Conservation (phyloP, 2,113 vertebrate species). For the Megaceryle maxima region DNA sequence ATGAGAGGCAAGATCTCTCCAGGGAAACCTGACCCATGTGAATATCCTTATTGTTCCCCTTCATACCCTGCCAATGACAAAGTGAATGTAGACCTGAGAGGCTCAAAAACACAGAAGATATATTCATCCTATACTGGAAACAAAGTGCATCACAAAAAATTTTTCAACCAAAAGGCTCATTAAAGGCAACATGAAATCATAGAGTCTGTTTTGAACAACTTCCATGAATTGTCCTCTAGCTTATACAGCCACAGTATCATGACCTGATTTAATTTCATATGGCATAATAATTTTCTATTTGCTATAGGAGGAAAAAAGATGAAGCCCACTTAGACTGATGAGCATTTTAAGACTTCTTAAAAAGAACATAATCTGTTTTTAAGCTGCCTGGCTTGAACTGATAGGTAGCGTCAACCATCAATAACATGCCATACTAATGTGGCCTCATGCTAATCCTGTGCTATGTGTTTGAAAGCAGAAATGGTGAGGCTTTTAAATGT, state of each 20-base stretch:
- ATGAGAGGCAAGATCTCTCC: background rate
- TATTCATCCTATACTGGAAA: background rate
- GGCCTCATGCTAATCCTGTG: background rate
- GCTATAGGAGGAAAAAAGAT: background rate
- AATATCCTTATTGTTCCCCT: background rate
- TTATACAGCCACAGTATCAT: background rate
- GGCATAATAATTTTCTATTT: background rate
- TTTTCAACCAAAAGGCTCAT: slow-evolving; percentile 12
- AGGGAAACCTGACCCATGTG: background rate
- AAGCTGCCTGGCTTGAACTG: background rate
- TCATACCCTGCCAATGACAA: background rate
- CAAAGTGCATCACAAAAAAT: background rate
- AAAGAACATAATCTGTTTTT: background rate
- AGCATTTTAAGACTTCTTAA: background rate
- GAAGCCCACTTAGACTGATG: background rate
- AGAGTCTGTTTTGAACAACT: background rate
- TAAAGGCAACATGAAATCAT: background rate
- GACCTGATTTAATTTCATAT: background rate
- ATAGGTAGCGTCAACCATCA: background rate
- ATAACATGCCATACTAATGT: background rate
- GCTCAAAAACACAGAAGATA: background rate
- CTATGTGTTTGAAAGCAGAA: background rate
- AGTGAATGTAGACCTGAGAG: background rate
- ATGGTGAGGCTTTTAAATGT: background rate
- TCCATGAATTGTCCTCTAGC: background rate